These are phyloP conservation scores for Tiphia femorata DNA, from an alignment of 2,888 invertebrate genomes.

Conservation along the genomic window DNA sequence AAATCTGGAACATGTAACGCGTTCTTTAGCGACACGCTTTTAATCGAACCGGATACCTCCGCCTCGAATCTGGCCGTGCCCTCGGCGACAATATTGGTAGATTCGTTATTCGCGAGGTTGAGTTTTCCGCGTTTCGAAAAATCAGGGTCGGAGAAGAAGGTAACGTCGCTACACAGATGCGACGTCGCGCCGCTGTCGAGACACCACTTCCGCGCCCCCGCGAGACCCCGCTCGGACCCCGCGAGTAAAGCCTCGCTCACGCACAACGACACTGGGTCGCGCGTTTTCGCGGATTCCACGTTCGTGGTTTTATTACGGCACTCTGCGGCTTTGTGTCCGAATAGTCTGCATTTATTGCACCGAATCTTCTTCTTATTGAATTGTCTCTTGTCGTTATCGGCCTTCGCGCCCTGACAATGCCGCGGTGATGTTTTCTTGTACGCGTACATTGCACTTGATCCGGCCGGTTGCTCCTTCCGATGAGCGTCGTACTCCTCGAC, in stretches of 20 bases:
- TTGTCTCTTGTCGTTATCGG: too few species aligned
- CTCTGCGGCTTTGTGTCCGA: conserved; percentile 16
- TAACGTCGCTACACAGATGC: conserved; percentile 9
- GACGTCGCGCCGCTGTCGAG: conserved; percentile 10
- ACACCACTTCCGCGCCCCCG: too few species aligned
- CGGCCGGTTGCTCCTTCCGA: background rate
- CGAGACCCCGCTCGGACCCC: background rate
- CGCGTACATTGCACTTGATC: conserved; percentile 9
- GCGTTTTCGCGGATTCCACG: too few species aligned
- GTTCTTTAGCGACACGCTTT: background rate
- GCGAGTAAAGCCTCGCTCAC: too few species aligned
- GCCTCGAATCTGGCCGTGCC: background rate
- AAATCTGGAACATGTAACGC: conserved; percentile 16
- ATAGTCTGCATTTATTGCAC: conserved; percentile 11
- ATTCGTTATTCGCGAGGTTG: conserved; percentile 6
- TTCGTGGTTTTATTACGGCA: too few species aligned
- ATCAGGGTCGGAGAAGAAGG: background rate
- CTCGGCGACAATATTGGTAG: background rate
- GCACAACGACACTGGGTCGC: too few species aligned
- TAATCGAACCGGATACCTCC: background rate
- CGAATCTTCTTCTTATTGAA: too few species aligned
- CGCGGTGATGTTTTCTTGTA: background rate
- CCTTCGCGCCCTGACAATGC: too few species aligned
- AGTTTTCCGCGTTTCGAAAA: background rate
- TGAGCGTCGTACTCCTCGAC: conserved; percentile 10